Conservation (phyloP, 2,113 vertebrate species). For the Campylomormyrus numenius region DNA sequence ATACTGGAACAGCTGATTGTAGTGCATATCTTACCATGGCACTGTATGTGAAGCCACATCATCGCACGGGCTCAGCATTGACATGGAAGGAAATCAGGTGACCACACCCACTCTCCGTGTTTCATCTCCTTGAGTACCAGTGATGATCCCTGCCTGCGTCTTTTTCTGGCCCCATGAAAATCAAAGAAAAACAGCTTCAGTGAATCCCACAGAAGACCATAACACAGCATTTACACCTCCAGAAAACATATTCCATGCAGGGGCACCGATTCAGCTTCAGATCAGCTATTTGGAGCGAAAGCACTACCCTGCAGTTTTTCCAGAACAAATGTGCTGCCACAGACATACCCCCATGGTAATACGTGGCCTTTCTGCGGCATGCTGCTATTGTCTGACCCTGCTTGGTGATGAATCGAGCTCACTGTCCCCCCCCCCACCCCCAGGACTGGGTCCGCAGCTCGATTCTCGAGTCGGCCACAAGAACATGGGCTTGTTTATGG, state of each 20-base stretch:
- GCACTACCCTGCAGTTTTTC: constrained; percentile 33
- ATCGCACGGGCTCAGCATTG: background rate
- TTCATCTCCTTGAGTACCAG: background rate
- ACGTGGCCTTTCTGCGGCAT: constrained; percentile 43
- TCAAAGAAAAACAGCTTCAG: background rate
- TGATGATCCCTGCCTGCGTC: background rate
- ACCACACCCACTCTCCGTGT: background rate
- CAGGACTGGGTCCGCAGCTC: background rate
- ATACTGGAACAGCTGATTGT: background rate
- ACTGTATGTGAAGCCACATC: background rate
- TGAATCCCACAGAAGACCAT: background rate
- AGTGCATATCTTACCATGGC: background rate
- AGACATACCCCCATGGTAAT: constrained; percentile 40
- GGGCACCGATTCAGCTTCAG: constrained; percentile 35
- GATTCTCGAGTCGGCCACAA: background rate
- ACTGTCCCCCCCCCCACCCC: background rate
- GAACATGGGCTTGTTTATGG: background rate
- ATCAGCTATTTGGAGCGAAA: constrained; percentile 42
- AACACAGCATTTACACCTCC: constrained; percentile 37
- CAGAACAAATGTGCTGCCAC: constrained; percentile 41
- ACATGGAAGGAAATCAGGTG: background rate
- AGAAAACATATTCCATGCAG: constrained; percentile 35
- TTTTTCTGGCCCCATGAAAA: background rate
- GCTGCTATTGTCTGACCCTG: constrained; percentile 37
- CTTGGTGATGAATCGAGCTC: constrained; percentile 35